These are phyloP conservation scores for Colletes latitarsis DNA, from an alignment of 1,140 invertebrate genomes.

Conservation along the genomic window DNA sequence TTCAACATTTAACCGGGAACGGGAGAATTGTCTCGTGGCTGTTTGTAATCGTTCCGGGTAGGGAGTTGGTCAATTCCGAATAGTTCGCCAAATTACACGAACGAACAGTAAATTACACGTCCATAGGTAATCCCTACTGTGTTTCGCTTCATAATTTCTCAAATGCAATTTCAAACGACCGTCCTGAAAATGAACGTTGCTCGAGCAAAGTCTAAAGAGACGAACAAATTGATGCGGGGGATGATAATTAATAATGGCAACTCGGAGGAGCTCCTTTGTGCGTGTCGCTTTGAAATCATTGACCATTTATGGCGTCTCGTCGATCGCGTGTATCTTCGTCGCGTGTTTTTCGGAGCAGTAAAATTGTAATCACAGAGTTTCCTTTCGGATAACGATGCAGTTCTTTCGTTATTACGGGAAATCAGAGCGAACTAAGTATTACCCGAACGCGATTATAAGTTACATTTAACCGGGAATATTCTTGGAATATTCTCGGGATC, in stretches of 20 bases:
- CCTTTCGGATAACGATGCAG: neutral
- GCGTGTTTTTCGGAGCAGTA: neutral
- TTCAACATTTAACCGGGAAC: conserved; percentile 21
- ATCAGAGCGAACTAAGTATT: neutral
- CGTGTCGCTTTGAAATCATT: neutral
- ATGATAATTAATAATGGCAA: conserved; percentile 15
- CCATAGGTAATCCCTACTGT: neutral
- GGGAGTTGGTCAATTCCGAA: conserved; percentile 19
- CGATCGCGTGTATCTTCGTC: neutral
- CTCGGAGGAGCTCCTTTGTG: neutral
- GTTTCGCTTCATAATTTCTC: conserved; percentile 22
- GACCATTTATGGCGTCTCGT: neutral
- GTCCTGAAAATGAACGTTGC: conserved; percentile 4
- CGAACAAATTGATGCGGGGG: neutral
- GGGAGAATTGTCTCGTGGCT: neutral
- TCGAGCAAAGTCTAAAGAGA: neutral
- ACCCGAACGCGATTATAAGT: neutral
- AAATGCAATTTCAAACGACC: neutral
- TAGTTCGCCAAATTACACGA: conserved; percentile 24
- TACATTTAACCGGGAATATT: neutral
- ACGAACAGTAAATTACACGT: conserved; percentile 14
- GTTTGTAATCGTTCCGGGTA: neutral
- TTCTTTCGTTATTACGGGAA: neutral
- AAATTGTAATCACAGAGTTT: neutral
- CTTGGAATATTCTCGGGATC: neutral